A percentile compares a stretch with the other conserved stretches of the same genome.
phyloP scores from a whole-genome alignment of 2,797 vertebrate genomes.

The Xenopus petersii region DNA sequence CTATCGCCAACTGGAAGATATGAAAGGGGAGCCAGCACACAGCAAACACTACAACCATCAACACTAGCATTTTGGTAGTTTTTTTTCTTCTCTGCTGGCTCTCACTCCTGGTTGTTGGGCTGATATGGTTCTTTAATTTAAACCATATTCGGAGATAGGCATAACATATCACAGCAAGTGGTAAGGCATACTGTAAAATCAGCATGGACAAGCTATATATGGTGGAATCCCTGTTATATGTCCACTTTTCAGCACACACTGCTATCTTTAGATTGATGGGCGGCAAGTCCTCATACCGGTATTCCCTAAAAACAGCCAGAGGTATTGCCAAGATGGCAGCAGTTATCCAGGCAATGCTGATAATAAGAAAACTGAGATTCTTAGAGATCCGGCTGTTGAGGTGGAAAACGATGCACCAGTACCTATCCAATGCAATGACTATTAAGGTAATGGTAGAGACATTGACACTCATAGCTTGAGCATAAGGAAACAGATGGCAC shows the following conservation, averaged over 20 bases:
- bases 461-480: conserved; percentile 86
- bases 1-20: conserved; percentile 83
- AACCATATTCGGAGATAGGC: conserved; percentile 90
- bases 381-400: conserved; percentile 82
- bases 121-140: conserved; percentile 86
- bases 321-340: conserved; percentile 83
- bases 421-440: conserved; percentile 86
- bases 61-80: conserved; percentile 88
- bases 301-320: conserved; percentile 88
- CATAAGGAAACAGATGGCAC: conserved; percentile 86
- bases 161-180: conserved; percentile 83
- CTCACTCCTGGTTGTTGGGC: conserved; percentile 77
- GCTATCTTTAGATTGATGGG: conserved; percentile 82
- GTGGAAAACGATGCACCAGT: conserved; percentile 88
- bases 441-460: conserved; percentile 87
- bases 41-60: conserved; percentile 86
- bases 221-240: conserved; percentile 80
- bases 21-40: conserved; percentile 90
- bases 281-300: conserved; percentile 80
- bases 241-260: conserved; percentile 90
- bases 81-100: conserved; percentile 78
- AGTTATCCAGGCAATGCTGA: conserved; percentile 77
- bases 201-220: conserved; percentile 91
- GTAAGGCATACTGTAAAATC: conserved; percentile 83
- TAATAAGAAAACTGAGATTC: conserved; percentile 79